Evolutionary conservation across 2,888 invertebrate genomes (phyloP), one percentile per base, ranked within the genome.

Genomic region (Laspeyria flexula): DNA sequence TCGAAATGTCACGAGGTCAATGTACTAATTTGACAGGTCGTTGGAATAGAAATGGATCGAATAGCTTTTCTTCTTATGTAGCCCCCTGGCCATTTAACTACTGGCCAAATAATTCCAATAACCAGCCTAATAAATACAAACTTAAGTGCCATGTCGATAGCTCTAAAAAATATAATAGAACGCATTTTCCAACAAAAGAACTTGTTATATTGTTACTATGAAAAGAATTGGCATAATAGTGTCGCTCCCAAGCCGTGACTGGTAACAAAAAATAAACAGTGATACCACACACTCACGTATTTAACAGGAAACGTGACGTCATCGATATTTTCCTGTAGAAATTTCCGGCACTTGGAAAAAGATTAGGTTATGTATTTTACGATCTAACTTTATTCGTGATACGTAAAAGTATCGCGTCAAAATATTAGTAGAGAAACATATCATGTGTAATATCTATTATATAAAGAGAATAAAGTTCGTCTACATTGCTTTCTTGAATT

Each of bases 291-390:
- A 56, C 54, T 43, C 21, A 21, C 39, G 51, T 57, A 55, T 52
- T 52, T 44, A 56, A 58, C 40, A 53, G 50, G 46, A 60, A 58
- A 68, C 58, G 53, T 65, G 65, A 56, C 49, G 48, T 55, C 52
- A 56, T 49, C 43, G 35, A 43, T 46, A 54, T 65, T 62, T 65
- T 63, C 57, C 65, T 54, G 55, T 61, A 49, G 43, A 63, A 63
- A 68, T 61, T 65, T 71, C 70, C 71, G 68, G 43, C 60, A 64
- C 55, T 65, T 58, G 54, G 50, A 56, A 60, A 52, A 59, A 57
- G 55, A 71, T 62, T 63, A 67, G 51, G 55, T 64, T 59, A 57
- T 55, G 46, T 64, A 60, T 63, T 65, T 60, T 58, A 67, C 55
- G 55, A 58, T 58, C 47, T 51, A 41, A 54, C 55, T 50, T 65